Base-by-base conservation (phyloP, 2,113 vertebrate species). In the Trematomus loennbergii region DNA sequence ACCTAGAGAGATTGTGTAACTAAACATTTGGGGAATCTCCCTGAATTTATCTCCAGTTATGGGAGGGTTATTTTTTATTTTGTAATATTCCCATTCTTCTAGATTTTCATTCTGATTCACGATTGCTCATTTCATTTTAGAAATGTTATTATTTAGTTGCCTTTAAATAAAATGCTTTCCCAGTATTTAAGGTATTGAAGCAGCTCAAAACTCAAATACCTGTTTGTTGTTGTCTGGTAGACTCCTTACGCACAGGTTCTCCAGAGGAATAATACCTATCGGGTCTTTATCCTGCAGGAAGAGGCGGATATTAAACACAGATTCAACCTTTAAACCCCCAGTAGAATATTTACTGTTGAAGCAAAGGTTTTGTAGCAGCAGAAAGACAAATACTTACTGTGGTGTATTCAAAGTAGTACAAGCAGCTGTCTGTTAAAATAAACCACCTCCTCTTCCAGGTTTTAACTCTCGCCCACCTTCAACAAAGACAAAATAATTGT, bases 241-340 rank as follows among this genome's bases (percentile, higher is more conserved):
- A 46, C 61, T 62, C 68, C 87, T 94, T 60, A 99, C 95, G 0
- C 96, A 95, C 2, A 99, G 92, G 76, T 99, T 98, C 92, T 99
- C 97, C 70, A 99, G 88, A 1, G 98, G 97, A 33, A 99, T 97
- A 75, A 99, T 99, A 6, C 98, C 98, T 40, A 96, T 95, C 0
- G 98, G 98, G 63, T 99, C 97, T 90, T 98, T 97, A 88, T 99
- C 98, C 98, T 99, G 59, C 17, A 72, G 67, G 80, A 59, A 16
- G 29, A 74, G 9, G 49, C 8, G 2, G n/a, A 81, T 1, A 48
- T 81, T 48, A 54, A 13, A 48, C n/a, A 55, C 12, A 13, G 12
- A 59, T 25, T 66, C 10, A 17, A 20, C 2, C 55, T 46, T 67
- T 70, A 1, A 9, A 4, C 15, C 49, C 15, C 18, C 9, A 22